Evolutionary conservation across 2,113 vertebrate genomes (phyloP).

Genomic region (Petrocephalus zakoni): DNA sequence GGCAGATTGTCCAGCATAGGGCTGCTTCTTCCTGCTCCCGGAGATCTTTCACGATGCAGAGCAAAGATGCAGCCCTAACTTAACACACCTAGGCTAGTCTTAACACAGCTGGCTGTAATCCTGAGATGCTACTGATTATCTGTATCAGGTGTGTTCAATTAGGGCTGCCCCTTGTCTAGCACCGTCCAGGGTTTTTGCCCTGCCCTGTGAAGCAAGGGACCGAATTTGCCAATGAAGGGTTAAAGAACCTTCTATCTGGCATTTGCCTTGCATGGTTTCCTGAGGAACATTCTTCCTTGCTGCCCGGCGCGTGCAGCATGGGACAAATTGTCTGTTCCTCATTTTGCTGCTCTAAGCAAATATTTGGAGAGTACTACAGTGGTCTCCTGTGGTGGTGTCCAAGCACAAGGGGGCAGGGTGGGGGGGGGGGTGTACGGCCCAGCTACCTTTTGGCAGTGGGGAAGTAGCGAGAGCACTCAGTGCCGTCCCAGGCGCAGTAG

Average conservation of each 20-base stretch:
- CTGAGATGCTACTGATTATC: neutral
- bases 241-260: conserved; percentile 7
- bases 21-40: neutral
- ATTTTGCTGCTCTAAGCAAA: conserved; percentile 7
- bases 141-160: neutral
- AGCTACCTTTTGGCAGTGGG: conserved; percentile 90
- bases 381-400: conserved; percentile 3
- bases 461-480: conserved; percentile 93
- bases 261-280: conserved; percentile 1
- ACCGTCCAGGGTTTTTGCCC: neutral
- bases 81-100: neutral
- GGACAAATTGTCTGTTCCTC: conserved; percentile 21
- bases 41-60: neutral
- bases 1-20: neutral
- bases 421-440: neutral
- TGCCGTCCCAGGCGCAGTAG: conserved; percentile 96
- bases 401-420: neutral
- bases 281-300: conserved; percentile 8
- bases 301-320: neutral
- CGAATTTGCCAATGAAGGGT: neutral
- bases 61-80: neutral
- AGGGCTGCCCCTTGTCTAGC: neutral
- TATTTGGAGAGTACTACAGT: neutral
- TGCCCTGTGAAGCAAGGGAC: neutral
- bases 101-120: neutral